Base-by-base conservation (phyloP, 2,113 vertebrate genomes). In the Archocentrus centrarchus region DNA sequence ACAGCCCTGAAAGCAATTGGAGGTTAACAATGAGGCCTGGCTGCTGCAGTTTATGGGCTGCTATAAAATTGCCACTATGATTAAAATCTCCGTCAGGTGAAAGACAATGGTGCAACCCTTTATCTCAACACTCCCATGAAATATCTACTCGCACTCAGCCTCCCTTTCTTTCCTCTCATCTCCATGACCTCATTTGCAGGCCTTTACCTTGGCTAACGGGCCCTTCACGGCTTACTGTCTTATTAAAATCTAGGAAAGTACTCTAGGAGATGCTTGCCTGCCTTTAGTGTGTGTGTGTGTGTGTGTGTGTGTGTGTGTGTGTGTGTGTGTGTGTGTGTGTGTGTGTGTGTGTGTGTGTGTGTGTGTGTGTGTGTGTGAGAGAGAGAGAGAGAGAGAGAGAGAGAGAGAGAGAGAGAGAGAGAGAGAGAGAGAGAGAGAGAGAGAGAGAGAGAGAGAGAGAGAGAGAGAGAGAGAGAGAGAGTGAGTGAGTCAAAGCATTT, bases 11-110 rank as follows among this genome's bases (percentile, higher is more conserved):
- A 93, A 94, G 92, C 93, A 89, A 95, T 93, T 92, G 93, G 80
- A 90, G 93, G 94, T 95, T 93, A 95, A 95, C 93, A 95, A 93
- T 91, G 93, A 93, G 87, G 89, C 88, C 86, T 61, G 85, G 91
- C 89, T 88, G 79, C 86, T 83, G 85, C 50, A 79, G 77, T 96
- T 95, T 93, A 95, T 86, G 91, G 91, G 87, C 76, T 20, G 75
- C 85, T 58, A 84, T 94, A 92, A 94, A 93, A 91, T 92, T 91
- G 85, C 89, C 90, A 91, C 81, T 30, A 91, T 95, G 94, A 95
- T 96, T 94, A 94, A 95, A 96, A 93, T 92, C 93, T 90, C 83
- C 39, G 78, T 84, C 82, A 84, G 90, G 88, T 93, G 73, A 90
- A 87, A 88, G 90, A 86, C 87, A 93, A 88, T 82, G 64, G 88